Conservation (phyloP, 2,888 invertebrate species). For the Elegia similella region DNA sequence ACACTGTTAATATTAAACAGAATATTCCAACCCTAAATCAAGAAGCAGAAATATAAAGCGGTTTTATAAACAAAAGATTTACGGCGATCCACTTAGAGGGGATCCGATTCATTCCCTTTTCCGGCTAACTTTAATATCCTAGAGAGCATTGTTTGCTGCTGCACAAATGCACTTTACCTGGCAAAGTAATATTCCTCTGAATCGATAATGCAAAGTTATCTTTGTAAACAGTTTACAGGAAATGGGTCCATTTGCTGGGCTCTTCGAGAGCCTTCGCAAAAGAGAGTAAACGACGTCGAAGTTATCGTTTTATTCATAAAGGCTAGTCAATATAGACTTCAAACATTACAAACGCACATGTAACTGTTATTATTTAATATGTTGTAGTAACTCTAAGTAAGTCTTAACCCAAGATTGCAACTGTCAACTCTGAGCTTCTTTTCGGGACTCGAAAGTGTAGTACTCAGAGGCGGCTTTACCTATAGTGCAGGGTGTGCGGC, state of each 20-base stretch:
- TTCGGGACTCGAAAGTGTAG: too few species aligned
- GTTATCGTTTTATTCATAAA: slow-evolving; percentile 3
- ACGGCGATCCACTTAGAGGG: background rate
- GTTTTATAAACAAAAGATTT: background rate
- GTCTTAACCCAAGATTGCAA: too few species aligned
- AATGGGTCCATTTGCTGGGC: slow-evolving; percentile 7
- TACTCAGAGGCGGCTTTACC: too few species aligned
- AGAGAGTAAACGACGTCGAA: background rate
- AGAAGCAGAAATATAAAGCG: background rate
- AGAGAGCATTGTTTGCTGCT: background rate
- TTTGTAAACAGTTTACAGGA: slow-evolving; percentile 8
- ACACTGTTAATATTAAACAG: background rate
- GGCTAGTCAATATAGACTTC: background rate
- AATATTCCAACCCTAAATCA: background rate
- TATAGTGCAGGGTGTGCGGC: too few species aligned
- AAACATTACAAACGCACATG: too few species aligned
- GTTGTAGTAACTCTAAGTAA: too few species aligned
- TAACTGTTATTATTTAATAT: too few species aligned
- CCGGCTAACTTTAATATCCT: background rate
- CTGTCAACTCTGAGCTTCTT: too few species aligned
- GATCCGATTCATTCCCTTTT: background rate
- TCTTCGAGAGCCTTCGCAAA: background rate
- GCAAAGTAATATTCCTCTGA: slow-evolving; percentile 1
- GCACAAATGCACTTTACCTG: slow-evolving; percentile 8
- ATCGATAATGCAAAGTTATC: slow-evolving; percentile 12